phyloP scores from a whole-genome alignment of 1,140 invertebrate genomes.

The Drosophila kepulauana region DNA sequence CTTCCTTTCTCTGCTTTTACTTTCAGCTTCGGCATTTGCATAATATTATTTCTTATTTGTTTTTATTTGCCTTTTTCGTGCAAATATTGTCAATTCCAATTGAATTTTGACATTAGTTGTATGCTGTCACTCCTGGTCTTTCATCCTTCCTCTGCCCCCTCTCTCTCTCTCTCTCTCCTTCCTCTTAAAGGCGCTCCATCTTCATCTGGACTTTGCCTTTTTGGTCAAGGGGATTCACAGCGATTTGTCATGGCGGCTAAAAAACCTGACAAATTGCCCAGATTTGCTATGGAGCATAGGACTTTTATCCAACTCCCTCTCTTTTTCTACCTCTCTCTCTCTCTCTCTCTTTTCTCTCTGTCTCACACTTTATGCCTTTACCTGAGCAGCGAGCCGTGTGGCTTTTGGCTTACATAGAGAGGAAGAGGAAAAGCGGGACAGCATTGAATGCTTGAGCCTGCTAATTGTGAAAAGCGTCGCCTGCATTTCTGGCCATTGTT shows the following conservation, averaged over 20 bases:
- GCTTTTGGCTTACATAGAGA: neutral
- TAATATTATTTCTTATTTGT: constrained; percentile 72
- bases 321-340: neutral
- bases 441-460: constrained; percentile 25
- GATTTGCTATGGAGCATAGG: constrained; percentile 49
- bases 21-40: constrained; percentile 63
- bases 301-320: constrained; percentile 13
- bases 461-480: constrained; percentile 57
- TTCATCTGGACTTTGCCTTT: constrained; percentile 1
- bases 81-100: constrained; percentile 65
- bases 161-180: neutral
- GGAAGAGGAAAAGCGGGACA: neutral
- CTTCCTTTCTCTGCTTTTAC: constrained; percentile 2
- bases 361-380: constrained; percentile 40
- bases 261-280: constrained; percentile 67
- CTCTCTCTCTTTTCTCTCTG: neutral
- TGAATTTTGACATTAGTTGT: constrained; percentile 78
- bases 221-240: constrained; percentile 17
- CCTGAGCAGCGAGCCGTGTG: constrained; percentile 56
- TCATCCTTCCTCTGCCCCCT: neutral
- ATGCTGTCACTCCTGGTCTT: neutral
- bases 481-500: constrained; percentile 21
- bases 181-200: neutral
- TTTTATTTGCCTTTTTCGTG: constrained; percentile 58
- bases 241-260: constrained; percentile 60